A percentile compares a stretch with the other conserved stretches of the same genome.
Conservation (phyloP, 2,113 vertebrate species). For the Otolemur garnettii region DNA sequence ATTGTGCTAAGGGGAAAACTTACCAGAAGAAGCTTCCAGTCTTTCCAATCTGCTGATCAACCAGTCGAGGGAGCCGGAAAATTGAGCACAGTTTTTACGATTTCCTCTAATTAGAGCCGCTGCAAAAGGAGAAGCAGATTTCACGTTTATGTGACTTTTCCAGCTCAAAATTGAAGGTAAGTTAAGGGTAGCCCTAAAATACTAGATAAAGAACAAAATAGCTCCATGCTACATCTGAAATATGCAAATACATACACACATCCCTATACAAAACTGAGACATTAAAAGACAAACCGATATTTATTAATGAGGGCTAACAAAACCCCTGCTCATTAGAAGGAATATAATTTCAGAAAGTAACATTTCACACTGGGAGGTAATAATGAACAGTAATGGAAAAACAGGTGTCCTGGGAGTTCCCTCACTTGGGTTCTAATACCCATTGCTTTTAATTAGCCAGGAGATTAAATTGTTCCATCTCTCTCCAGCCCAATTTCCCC, state of each 20-base stretch:
- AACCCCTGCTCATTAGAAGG: neutral
- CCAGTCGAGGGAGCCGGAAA: constrained; percentile 98
- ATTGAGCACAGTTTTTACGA: constrained; percentile 99
- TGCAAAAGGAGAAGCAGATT: constrained; percentile 78
- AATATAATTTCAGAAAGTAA: neutral
- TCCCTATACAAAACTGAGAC: neutral
- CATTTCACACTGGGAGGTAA: neutral
- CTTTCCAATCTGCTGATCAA: constrained; percentile 97
- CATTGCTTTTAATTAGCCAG: constrained; percentile 58
- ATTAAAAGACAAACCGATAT: neutral
- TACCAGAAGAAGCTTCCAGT: constrained; percentile 98
- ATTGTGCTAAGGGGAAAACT: constrained; percentile 34
- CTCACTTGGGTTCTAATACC: neutral
- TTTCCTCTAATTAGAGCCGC: constrained; percentile 98
- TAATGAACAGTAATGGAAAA: constrained; percentile 7
- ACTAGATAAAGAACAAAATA: neutral
- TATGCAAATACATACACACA: neutral
- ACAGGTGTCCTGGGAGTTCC: neutral
- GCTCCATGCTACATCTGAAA: neutral
- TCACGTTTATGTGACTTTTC: neutral
- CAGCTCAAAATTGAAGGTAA: neutral
- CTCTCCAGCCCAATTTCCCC: neutral
- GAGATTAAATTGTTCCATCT: constrained; percentile 41
- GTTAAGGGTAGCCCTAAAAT: neutral
- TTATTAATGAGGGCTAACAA: neutral